Evolutionary conservation across 1,140 invertebrate species (phyloP), one percentile per base, ranked within the genome.

Genomic region (Neuroterus valhalla): DNA sequence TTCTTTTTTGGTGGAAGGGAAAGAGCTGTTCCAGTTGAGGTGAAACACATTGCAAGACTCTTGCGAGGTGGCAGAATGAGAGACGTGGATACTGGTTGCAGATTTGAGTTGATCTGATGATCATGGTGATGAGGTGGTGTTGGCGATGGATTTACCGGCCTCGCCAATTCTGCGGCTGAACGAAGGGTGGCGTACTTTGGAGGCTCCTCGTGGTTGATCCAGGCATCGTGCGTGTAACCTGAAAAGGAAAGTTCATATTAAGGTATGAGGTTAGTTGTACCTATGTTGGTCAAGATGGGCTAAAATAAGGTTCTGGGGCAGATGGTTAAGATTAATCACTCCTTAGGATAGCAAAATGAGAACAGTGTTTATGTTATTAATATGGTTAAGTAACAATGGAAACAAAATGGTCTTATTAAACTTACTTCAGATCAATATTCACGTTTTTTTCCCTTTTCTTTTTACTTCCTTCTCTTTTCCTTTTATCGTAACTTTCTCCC

Each of bases 1-100:
- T 96, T 96, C 88, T 96, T 96, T 85, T 96, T 96, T 0, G 95
- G 95, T 43, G 95, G 95, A 75, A 96, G 86, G 67, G 95, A 96
- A 0, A 96, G 87, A 14, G 95, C 93, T 4, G 95, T 93, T 4
- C 95, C 95, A 3, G 94, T 96, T 86, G 94, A 96, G 21, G 95
- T 96, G 86, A 95, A 96, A 84, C 94, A 96, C 93, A 95, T 94
- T 5, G 94, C 91, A 31, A 94, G 89, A 42, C 94, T 94, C 85
- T 95, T 94, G 77, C 92, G 91, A 74, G 91, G 91, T 69, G 92
- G 90, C 8, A 87, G 67, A 43, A 52, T 86, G 31, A 84, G 31
- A 2, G 82, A 71, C 0, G 80, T 68, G 78, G 31, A 38, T 1
- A 88, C 88, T 79, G 90, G 90, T 81, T 89, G 88, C 75, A 89